Evolutionary conservation across 2,113 vertebrate species (phyloP).

Genomic region (Diadophis punctatus): DNA sequence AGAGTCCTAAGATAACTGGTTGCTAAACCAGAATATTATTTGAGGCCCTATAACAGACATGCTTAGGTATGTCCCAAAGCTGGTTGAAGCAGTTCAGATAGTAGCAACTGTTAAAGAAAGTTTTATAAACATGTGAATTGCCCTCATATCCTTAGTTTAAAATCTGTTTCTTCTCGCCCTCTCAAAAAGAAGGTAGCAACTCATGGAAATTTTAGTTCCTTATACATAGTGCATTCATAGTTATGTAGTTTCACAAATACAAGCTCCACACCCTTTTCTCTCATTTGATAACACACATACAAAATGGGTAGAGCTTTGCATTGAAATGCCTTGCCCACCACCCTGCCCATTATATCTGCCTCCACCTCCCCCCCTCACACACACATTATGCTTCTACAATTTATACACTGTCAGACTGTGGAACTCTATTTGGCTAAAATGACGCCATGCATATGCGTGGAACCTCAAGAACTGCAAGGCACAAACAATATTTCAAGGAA

Average conservation of each 20-base stretch:
- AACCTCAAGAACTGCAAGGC: neutral
- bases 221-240: neutral
- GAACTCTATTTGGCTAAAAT: neutral
- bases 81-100: neutral
- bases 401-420: too few relatives aligned
- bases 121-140: neutral
- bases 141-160: neutral
- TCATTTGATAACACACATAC: neutral
- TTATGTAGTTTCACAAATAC: neutral
- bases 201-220: neutral
- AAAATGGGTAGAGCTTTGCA: neutral
- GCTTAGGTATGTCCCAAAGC: too few relatives aligned
- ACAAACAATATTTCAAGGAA: neutral
- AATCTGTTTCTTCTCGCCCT: neutral
- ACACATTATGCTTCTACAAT: neutral
- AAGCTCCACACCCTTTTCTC: neutral
- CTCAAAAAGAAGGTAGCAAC: neutral
- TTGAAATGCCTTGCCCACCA: neutral
- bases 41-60: neutral
- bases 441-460: neutral
- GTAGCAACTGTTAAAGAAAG: neutral
- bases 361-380: neutral
- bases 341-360: neutral
- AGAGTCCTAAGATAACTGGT: neutral
- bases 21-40: neutral